Evolutionary conservation across 2,888 invertebrate genomes (phyloP).

Genomic region (Mythimna ferrago): DNA sequence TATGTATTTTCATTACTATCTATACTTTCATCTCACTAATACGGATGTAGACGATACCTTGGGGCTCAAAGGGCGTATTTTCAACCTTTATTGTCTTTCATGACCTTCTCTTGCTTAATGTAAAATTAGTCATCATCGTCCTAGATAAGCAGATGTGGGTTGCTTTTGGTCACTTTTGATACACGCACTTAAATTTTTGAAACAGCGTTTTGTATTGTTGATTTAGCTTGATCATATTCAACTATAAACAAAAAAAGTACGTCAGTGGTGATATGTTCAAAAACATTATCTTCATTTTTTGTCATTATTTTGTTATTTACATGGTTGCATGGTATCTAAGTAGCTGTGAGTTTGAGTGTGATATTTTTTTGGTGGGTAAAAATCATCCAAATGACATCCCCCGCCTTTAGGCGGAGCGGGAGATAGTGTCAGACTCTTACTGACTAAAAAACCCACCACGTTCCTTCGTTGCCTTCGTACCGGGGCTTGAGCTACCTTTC

Average conservation of each 20-base stretch:
- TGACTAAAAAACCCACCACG: no score
- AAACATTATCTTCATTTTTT: no score
- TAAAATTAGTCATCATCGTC: background rate
- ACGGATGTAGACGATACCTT: background rate
- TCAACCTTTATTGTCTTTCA: background rate
- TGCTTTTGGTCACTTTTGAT: background rate
- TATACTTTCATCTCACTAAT: background rate
- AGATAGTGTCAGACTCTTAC: no score
- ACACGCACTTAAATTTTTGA: background rate
- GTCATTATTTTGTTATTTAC: background rate
- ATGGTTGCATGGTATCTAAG: no score
- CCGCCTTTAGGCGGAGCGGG: no score
- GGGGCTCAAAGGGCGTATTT: background rate
- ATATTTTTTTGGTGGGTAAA: no score
- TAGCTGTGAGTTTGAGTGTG: no score
- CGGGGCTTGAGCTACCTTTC: no score
- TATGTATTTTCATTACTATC: constrained; percentile 9
- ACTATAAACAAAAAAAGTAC: background rate
- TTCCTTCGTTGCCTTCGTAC: no score
- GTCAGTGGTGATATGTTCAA: background rate
- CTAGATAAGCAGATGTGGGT: background rate
- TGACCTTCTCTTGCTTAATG: background rate
- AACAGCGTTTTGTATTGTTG: background rate
- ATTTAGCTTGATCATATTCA: background rate
- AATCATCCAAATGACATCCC: no score